phyloP scores from a whole-genome alignment of 2,888 invertebrate species.

The Steinernema carpocapsae region DNA sequence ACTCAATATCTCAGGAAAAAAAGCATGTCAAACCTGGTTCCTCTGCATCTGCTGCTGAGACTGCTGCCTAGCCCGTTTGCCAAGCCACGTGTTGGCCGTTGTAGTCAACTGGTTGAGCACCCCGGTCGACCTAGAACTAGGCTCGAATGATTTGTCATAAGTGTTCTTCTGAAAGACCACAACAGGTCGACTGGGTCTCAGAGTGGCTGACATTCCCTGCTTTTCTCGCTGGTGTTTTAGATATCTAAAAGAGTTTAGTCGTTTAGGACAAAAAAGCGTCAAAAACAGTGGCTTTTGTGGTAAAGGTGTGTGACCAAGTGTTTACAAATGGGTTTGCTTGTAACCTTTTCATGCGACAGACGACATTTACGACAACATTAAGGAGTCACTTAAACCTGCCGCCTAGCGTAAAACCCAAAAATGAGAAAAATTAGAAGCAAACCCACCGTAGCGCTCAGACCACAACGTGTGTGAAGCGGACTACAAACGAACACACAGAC shows the following conservation, averaged over 20 bases:
- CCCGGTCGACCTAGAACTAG: constrained; percentile 34
- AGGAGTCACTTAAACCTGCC: not conserved
- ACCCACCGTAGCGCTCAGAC: too few species aligned
- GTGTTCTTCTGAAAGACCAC: constrained; percentile 64
- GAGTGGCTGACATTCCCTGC: constrained; percentile 4
- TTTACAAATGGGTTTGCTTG: too few species aligned
- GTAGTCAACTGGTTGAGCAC: constrained; percentile 59
- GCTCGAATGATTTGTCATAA: constrained; percentile 16
- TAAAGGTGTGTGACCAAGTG: too few species aligned
- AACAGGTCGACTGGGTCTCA: constrained; percentile 51
- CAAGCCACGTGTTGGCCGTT: constrained; percentile 68
- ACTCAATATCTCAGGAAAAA: not conserved
- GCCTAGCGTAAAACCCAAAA: too few species aligned
- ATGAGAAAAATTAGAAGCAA: too few species aligned
- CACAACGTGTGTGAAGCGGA: too few species aligned
- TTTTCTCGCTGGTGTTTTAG: constrained; percentile 49
- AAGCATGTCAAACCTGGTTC: not conserved
- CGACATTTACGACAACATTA: too few species aligned
- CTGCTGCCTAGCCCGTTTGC: constrained; percentile 63
- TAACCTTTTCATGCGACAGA: too few species aligned
- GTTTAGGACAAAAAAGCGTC: constrained; percentile 14
- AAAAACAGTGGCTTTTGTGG: not conserved
- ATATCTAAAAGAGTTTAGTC: constrained; percentile 41
- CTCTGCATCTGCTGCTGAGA: constrained; percentile 43
- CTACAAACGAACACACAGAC: too few species aligned